These are phyloP conservation scores for Tipula lateralis DNA, from an alignment of 2,888 invertebrate species.

Conservation along the genomic window DNA sequence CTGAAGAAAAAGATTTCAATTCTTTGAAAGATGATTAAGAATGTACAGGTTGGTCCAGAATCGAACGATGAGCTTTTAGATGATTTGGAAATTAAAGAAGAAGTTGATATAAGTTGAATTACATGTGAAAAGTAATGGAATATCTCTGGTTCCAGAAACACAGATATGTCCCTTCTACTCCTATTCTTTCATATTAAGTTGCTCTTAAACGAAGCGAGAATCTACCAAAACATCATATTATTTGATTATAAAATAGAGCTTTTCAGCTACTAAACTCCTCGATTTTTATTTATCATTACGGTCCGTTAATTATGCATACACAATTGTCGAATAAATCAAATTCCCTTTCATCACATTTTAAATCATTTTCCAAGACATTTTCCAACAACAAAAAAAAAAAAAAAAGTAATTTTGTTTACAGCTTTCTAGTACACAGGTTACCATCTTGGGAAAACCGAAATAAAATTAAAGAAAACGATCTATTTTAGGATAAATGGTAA, in stretches of 20 bases:
- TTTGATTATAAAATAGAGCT: neutral
- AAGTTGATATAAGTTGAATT: no score
- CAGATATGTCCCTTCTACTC: no score
- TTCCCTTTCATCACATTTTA: neutral
- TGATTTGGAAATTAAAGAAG: no score
- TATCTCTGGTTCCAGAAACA: no score
- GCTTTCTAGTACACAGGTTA: neutral
- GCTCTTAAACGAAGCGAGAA: no score
- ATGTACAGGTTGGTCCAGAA: no score
- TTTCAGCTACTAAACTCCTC: neutral
- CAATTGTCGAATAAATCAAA: neutral
- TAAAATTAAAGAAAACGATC: neutral
- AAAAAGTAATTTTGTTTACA: neutral
- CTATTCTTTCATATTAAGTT: no score
- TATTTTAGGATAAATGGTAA: neutral
- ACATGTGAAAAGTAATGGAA: no score
- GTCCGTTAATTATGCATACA: neutral
- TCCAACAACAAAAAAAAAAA: neutral
- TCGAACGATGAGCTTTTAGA: no score
- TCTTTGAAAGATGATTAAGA: no score
- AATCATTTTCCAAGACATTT: neutral
- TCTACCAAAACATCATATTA: neutral
- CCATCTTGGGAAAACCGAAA: neutral
- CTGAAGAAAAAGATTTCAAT: no score
- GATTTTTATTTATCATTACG: neutral